Evolutionary conservation across 2,888 invertebrate species (phyloP), one percentile per base, ranked within the genome.

Genomic region (Cheilosia vernalis): DNA sequence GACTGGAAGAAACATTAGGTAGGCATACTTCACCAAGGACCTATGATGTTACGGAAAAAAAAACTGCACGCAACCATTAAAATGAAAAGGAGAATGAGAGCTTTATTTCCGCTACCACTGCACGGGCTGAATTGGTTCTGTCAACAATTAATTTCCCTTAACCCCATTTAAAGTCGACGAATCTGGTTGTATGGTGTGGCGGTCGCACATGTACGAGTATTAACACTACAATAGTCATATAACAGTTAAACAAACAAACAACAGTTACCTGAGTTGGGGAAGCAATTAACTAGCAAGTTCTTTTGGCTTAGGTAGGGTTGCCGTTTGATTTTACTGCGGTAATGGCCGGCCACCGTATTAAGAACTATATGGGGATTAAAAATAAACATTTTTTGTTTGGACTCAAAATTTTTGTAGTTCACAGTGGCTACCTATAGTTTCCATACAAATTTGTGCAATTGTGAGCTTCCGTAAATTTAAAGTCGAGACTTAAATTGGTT

Each of bases 61-160:
- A 42, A 13, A 44, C 15, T 49, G 17, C 49, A 49, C 49, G 63
- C 49, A 64, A 64, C 13, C 49, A 15, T 37, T 64, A 37, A 30
- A 44, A 17, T 2, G 27, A 10, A 44, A 61, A 30, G 40, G 4
- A 40, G 15, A 42, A 24, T n/a, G 21, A 6, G 13, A 37, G 9
- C n/a, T 44, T 15, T 17, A n/a, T 33, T 27, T 53, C 15, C 37
- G 51, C n/a, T 4, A 21, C 64, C 9, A 49, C 10, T 49, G 21
- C 49, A 49, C 21, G 21, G 24, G 53, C 53, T 9, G 6, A 53
- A n/a, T 7, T 33, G 21, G 15, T 51, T n/a, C 37, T 60, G 40
- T 51, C n/a, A 55, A 42, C 42, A 53, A 55, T 55, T 27, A 51
- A 64, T 66, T 53, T 42, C n/a, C 24, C 42, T 55, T 42, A 9